Evolutionary conservation across 2,888 invertebrate genomes (phyloP).

Genomic region (Limnephilus lunatus): DNA sequence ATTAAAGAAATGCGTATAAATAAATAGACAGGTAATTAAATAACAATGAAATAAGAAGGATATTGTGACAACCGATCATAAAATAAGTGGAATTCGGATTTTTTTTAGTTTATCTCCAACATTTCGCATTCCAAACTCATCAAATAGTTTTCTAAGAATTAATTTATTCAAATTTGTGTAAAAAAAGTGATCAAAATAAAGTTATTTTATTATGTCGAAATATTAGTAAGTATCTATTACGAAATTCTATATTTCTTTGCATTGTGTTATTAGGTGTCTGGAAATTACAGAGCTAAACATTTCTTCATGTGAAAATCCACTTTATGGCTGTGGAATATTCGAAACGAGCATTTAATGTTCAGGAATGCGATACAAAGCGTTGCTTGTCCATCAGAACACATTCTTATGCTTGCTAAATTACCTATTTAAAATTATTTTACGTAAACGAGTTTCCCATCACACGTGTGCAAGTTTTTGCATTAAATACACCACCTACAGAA

Average conservation of each 20-base stretch:
- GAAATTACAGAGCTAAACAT: neutral
- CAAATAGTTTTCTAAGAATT: no score
- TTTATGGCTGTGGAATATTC: neutral
- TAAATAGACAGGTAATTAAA: neutral
- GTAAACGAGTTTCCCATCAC: constrained; percentile 13
- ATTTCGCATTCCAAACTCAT: neutral
- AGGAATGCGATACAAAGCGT: constrained; percentile 10
- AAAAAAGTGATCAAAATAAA: no score
- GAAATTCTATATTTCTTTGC: neutral
- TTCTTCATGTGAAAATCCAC: neutral
- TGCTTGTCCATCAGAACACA: neutral
- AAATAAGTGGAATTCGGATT: neutral
- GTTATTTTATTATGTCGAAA: neutral
- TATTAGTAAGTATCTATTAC: neutral
- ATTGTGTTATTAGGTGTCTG: neutral
- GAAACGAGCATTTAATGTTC: neutral
- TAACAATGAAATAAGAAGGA: neutral
- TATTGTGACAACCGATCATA: neutral
- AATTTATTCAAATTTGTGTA: no score
- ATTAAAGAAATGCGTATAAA: neutral
- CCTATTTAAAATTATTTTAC: neutral
- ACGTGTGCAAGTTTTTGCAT: neutral
- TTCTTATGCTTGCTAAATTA: constrained; percentile 43
- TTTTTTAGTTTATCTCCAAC: neutral
- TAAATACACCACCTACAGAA: neutral